These are phyloP conservation scores for Papio anubis DNA, from an alignment of 2,113 vertebrate species.

Conservation along the genomic window DNA sequence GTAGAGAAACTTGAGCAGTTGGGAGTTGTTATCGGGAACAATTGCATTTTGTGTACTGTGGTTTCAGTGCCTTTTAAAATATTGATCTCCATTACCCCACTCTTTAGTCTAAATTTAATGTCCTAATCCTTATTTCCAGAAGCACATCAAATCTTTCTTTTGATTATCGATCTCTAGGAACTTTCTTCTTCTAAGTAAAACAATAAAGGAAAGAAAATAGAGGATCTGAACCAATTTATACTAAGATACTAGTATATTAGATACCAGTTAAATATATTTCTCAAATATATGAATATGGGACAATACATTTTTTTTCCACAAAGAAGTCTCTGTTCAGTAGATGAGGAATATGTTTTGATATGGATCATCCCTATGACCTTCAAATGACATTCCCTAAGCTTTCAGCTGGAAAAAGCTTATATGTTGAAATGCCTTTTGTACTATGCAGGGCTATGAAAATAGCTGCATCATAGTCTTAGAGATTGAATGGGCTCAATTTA, in stretches of 20 bases:
- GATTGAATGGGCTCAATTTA: background rate
- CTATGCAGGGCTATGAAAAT: background rate
- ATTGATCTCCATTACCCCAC: background rate
- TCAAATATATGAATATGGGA: background rate
- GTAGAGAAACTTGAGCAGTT: background rate
- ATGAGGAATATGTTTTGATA: background rate
- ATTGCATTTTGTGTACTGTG: background rate
- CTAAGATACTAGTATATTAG: background rate
- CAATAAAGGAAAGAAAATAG: background rate
- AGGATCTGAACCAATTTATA: background rate
- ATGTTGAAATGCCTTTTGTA: background rate
- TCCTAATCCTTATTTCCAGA: background rate
- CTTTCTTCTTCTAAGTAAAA: background rate
- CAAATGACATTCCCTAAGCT: background rate
- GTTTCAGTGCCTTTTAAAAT: background rate
- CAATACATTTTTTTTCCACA: background rate
- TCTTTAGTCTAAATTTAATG: background rate
- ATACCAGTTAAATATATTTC: background rate
- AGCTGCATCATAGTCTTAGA: background rate
- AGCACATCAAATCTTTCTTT: background rate
- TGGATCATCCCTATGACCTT: background rate
- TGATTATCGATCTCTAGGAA: background rate
- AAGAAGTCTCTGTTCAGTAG: background rate
- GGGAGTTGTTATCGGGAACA: background rate
- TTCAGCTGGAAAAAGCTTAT: background rate